These are phyloP conservation scores for Lamprotornis superbus DNA, from an alignment of 2,113 vertebrate species.

Conservation along the genomic window DNA sequence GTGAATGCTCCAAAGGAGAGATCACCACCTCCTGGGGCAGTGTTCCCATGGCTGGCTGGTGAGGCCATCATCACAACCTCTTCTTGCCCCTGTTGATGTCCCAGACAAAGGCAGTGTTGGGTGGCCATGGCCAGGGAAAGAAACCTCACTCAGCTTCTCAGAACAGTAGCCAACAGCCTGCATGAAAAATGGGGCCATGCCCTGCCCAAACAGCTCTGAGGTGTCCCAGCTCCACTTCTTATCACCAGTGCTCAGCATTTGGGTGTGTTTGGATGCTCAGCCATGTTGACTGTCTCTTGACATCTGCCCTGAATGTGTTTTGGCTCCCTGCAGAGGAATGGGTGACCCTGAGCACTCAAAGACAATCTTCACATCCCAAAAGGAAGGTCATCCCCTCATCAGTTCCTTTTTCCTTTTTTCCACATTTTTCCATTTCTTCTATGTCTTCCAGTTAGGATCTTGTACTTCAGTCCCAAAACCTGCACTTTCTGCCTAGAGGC, in stretches of 20 bases:
- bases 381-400: background rate
- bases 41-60: accelerated
- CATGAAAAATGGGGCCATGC: background rate
- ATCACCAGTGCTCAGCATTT: background rate
- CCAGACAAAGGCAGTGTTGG: background rate
- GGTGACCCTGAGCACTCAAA: background rate
- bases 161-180: accelerated
- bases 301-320: background rate
- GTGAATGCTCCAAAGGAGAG: background rate
- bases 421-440: background rate
- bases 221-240: background rate
- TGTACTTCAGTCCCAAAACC: background rate
- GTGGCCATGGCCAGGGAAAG: no score
- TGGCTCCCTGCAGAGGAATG: background rate
- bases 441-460: background rate
- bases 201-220: background rate
- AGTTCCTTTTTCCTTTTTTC: background rate
- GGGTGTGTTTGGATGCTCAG: background rate
- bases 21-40: background rate
- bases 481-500: background rate
- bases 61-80: background rate
- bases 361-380: background rate
- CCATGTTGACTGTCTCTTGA: background rate
- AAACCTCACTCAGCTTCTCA: accelerated
- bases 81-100: background rate